Evolutionary conservation across 2,888 invertebrate species (phyloP), one percentile per base, ranked within the genome.

Genomic region (Acanthoscelides obtectus): DNA sequence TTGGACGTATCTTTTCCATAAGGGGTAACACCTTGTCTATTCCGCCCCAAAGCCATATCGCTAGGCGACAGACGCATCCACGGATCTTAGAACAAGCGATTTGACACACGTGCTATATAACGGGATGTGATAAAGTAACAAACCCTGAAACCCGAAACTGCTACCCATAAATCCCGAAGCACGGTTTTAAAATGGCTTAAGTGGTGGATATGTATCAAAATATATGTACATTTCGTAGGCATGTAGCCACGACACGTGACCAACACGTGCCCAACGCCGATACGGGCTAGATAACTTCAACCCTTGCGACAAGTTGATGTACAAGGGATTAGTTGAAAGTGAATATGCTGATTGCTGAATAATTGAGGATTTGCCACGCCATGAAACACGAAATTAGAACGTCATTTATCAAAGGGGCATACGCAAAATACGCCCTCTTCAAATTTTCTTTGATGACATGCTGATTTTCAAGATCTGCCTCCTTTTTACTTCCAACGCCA

Each of bases 151-250:
- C 71, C 68, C 25, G 64, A 64, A 69, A 78, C 77, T 76, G 73
- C 69, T 73, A 71, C 72, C 75, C 70, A 76, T 78, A 77, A 78
- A 78, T 77, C 76, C 75, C 71, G 76, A 73, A 77, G 77, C 76
- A 76, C 73, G 75, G 77, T 72, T 78, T 78, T 76, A 76, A 78
- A 77, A 77, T 75, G 73, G 45, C 73, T 74, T 73, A 72, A 75
- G 73, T 72, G 72, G 71, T 73, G 74, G 74, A 45, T 45, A 45
- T 45, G 5, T 76, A 76, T 75, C 75, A 74, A 75, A 76, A 73
- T 72, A 74, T 71, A 75, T 74, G 45, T 45, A 45, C 45, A 45
- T 45, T 73, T 75, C 70, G 72, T 72, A 72, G 71, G 72, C 69
- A 72, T 69, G 45, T 45, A 45, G 45, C 45, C 45, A 45, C 45